Evolutionary conservation across 1,140 invertebrate species (phyloP).

Genomic region (Drosophila virilis): DNA sequence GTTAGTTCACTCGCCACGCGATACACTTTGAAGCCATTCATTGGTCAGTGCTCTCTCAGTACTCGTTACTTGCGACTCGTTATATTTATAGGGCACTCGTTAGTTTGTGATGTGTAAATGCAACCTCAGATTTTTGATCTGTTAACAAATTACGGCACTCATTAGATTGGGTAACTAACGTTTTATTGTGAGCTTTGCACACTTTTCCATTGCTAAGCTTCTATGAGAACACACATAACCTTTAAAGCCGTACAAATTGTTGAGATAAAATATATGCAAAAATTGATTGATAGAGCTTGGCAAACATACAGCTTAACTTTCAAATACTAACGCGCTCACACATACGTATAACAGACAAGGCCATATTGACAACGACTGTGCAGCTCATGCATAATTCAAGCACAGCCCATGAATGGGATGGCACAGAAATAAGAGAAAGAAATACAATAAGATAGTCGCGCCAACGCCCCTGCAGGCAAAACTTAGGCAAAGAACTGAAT

Average conservation of each 20-base stretch:
- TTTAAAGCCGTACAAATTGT: conserved; percentile 70
- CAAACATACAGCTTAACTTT: background rate
- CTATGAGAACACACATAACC: conserved; percentile 44
- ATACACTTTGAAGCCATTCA: background rate
- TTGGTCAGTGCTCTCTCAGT: background rate
- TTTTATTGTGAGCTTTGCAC: conserved; percentile 26
- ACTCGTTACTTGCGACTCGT: background rate
- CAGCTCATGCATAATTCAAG: conserved; percentile 75
- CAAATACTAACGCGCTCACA: conserved; percentile 1
- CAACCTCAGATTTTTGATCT: background rate
- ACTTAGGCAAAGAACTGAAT: conserved; percentile 67
- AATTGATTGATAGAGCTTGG: conserved; percentile 74
- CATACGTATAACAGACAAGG: conserved; percentile 44
- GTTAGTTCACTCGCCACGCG: background rate
- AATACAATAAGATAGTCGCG: conserved; percentile 46
- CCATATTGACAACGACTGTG: conserved; percentile 62
- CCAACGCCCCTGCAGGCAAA: conserved; percentile 45
- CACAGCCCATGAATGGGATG: conserved; percentile 17
- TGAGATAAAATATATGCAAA: conserved; percentile 72
- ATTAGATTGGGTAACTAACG: background rate
- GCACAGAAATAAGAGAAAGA: conserved; percentile 20
- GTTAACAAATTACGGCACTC: background rate
- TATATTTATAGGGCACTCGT: background rate
- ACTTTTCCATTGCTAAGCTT: conserved; percentile 20
- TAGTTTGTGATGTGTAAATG: background rate